Base-by-base conservation (phyloP, 2,797 vertebrate species). In the Ispidina picta region DNA sequence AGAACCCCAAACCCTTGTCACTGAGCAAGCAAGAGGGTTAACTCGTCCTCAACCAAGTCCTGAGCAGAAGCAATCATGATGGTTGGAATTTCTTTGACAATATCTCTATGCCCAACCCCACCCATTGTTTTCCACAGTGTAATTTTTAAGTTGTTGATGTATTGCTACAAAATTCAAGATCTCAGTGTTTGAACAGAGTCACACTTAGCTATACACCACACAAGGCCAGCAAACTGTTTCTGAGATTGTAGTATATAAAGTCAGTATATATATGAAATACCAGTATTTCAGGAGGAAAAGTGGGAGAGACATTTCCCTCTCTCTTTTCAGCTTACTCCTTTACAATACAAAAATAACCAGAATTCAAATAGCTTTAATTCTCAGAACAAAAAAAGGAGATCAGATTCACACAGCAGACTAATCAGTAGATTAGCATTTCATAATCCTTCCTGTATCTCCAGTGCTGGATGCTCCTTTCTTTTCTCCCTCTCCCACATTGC, bases 1-100 rank as follows among this genome's bases (percentile, higher is more conserved):
- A 93, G 76, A 94, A 91, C 21, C 78, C 54, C 74, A 78, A 81
- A 66, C 73, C n/a, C 26, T 88, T 73, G 48, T 62, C 73, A 86
- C 23, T 51, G 29, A 73, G 48, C 65, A 73, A 75, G 52, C 41
- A 92, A 83, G 28, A 6, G 9, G 46, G 26, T 23, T 23, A 54
- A 23, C 55, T 75, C 48, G 49, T 44, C 25, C 89, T 85, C 82
- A 35, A 5, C n/a, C 23, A 60, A 62, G 22, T 87, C 60, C 41
- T 31, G 8, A 66, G 52, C 46, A 80, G 52, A 64, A 82, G 69
- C 19, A 86, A 25, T 54, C 14, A 16, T 2, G 16, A 41, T 9
- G 7, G 21, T 39, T 33, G 73, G 56, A 28, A 46, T 72, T 89
- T 69, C 25, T 84, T 90, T n/a, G 18, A 29, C 25, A 80, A 4